A percentile compares a stretch with the other conserved stretches of the same genome.
These are phyloP conservation scores for Heteractis magnifica DNA, from an alignment of 92 coral and sea anemone species.

Conservation along the genomic window DNA sequence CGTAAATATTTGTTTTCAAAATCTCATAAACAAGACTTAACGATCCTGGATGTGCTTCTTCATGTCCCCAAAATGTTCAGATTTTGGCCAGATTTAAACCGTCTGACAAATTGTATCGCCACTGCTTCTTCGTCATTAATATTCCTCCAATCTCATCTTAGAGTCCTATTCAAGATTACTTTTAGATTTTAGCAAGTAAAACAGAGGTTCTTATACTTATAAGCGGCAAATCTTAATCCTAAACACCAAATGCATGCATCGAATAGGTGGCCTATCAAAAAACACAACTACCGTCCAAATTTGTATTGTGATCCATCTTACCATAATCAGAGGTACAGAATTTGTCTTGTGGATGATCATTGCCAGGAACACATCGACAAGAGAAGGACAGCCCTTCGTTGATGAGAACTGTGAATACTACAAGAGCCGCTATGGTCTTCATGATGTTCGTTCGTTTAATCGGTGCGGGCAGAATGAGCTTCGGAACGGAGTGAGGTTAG, in stretches of 20 bases:
- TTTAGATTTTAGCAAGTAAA: too few species aligned
- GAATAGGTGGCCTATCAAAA: too few species aligned
- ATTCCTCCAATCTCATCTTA: too few species aligned
- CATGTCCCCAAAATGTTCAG: too few species aligned
- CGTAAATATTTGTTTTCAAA: not conserved
- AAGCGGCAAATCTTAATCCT: too few species aligned
- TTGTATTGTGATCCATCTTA: not conserved
- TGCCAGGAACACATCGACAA: conserved; percentile 30
- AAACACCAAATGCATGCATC: too few species aligned
- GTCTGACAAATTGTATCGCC: too few species aligned
- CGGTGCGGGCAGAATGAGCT: not conserved
- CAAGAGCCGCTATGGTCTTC: conserved; percentile 16
- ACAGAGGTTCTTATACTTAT: too few species aligned
- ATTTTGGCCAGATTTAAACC: too few species aligned
- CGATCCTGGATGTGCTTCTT: not conserved
- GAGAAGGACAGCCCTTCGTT: not conserved
- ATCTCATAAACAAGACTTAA: not conserved
- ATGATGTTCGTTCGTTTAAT: conserved; percentile 2
- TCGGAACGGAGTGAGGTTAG: not conserved
- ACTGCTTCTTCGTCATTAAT: too few species aligned
- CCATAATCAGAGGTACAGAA: conserved; percentile 46
- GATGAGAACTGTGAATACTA: conserved; percentile 2
- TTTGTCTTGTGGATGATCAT: conserved; percentile 39
- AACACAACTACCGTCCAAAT: too few species aligned
- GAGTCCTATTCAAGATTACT: too few species aligned